Conservation (phyloP, 2,113 vertebrate genomes). For the Mungos mungo region DNA sequence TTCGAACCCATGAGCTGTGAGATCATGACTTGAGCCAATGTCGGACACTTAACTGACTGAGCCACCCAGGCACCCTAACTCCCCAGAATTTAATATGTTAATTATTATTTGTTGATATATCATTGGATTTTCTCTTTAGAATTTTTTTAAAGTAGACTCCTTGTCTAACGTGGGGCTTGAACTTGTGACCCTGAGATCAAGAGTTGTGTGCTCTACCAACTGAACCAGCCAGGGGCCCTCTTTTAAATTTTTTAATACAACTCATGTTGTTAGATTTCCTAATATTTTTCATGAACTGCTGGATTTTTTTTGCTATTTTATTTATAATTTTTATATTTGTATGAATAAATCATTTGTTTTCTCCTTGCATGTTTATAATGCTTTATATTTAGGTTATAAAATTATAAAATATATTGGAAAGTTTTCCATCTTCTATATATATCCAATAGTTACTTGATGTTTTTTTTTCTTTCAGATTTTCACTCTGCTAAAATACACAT, state of each 20-base stretch:
- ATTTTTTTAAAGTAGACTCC: background rate
- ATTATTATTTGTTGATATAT: background rate
- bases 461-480: background rate
- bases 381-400: background rate
- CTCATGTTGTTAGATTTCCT: slow-evolving; percentile 12
- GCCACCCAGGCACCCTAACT: no score
- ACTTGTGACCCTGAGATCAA: no score
- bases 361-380: background rate
- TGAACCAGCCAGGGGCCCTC: background rate
- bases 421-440: background rate
- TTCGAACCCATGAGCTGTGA: no score
- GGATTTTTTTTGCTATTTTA: background rate
- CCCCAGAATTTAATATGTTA: background rate
- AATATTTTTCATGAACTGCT: background rate
- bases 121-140: background rate
- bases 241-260: background rate
- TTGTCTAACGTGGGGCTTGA: no score
- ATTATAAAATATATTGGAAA: background rate
- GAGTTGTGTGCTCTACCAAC: no score
- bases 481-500: background rate
- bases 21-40: no score
- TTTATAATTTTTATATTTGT: background rate
- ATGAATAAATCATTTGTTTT: background rate
- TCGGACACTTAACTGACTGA: no score
- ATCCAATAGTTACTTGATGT: background rate